phyloP scores from a whole-genome alignment of 2,797 vertebrate genomes.

The Hoplostethus atlanticus region DNA sequence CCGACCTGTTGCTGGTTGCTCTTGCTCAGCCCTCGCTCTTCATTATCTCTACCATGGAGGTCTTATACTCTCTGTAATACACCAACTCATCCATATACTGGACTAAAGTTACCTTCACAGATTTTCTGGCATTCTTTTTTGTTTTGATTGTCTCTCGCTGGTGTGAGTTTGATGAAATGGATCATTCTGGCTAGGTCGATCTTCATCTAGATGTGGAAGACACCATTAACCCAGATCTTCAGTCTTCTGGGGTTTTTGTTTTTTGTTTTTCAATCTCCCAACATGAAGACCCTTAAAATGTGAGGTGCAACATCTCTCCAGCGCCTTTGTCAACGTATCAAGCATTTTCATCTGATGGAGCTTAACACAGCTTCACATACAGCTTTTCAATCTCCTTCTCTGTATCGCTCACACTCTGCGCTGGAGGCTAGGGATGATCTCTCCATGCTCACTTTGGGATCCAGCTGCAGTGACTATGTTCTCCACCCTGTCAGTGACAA shows the following conservation, averaged over 20 bases:
- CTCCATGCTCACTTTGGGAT: not conserved
- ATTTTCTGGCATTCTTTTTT: conserved; percentile 30
- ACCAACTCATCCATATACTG: conserved; percentile 37
- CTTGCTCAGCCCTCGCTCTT: not conserved
- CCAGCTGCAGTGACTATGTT: not conserved
- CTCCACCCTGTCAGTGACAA: not conserved
- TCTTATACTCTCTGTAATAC: not conserved
- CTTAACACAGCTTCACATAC: not conserved
- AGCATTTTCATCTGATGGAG: not conserved
- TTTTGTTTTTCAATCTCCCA: not conserved
- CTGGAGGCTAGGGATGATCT: not conserved
- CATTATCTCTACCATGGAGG: not conserved
- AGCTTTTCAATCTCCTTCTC: not conserved
- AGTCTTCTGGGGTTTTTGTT: too few relatives aligned
- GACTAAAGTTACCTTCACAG: not conserved
- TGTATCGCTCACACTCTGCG: not conserved
- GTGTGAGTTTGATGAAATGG: conserved; percentile 8
- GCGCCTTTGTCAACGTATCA: not conserved
- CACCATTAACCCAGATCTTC: not conserved
- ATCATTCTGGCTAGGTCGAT: not conserved
- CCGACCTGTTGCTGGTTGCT: conserved; percentile 18
- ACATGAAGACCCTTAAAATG: not conserved
- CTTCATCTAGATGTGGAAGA: not conserved
- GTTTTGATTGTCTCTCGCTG: conserved; percentile 56
- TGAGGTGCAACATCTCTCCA: not conserved